Evolutionary conservation across 2,113 vertebrate species (phyloP).

Genomic region (Ellobius talpinus): DNA sequence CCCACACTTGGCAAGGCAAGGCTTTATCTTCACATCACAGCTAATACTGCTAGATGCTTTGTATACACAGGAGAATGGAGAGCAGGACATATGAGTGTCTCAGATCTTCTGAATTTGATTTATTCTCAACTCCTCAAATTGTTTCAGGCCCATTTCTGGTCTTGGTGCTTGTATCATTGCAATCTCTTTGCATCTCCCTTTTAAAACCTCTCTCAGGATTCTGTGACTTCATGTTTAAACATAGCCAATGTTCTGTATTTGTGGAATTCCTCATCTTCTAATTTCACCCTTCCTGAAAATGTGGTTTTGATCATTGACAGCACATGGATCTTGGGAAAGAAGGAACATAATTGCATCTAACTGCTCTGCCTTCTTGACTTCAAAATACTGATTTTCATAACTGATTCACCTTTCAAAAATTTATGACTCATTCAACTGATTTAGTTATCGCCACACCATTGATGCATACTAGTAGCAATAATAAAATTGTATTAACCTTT

Average conservation of each 20-base stretch:
- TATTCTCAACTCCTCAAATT: background rate
- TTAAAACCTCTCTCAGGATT: background rate
- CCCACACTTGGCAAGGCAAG: background rate
- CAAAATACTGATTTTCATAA: background rate
- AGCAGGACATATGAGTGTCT: background rate
- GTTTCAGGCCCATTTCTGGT: background rate
- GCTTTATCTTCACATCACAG: background rate
- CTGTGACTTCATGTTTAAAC: background rate
- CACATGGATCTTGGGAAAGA: background rate
- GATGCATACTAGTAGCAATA: background rate
- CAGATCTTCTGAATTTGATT: background rate
- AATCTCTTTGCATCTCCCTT: background rate
- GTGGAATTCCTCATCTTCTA: background rate
- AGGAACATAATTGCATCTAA: background rate
- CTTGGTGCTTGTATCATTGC: background rate
- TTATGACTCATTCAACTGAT: background rate
- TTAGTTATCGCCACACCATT: background rate
- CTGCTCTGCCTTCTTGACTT: background rate
- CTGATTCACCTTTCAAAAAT: background rate
- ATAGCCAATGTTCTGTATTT: background rate
- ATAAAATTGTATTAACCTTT: background rate
- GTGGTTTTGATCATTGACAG: background rate
- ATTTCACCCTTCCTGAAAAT: background rate
- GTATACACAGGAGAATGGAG: background rate
- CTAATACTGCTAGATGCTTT: background rate